phyloP scores from a whole-genome alignment of 2,797 vertebrate species.

The Syngnathus rostellatus region DNA sequence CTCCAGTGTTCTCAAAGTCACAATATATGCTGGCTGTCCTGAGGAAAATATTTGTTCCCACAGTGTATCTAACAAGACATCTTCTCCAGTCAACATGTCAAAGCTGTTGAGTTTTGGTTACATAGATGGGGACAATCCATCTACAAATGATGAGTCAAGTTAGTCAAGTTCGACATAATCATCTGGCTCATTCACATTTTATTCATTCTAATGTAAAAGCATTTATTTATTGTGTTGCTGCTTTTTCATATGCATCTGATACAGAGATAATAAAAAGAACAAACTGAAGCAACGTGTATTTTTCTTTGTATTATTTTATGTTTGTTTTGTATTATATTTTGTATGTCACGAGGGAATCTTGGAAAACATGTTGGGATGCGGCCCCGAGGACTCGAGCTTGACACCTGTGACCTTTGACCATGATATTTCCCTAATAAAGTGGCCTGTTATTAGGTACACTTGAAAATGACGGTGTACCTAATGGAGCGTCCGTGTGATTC shows the following conservation, averaged over 20 bases:
- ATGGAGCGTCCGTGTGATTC: too few relatives aligned
- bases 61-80: neutral
- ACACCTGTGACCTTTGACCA: too few relatives aligned
- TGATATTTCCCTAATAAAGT: too few relatives aligned
- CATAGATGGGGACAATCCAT: neutral
- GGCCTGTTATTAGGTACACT: too few relatives aligned
- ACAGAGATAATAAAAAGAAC: neutral
- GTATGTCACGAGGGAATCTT: too few relatives aligned
- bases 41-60: neutral
- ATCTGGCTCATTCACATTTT: neutral
- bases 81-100: constrained; percentile 5
- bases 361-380: too few relatives aligned
- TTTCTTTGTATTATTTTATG: too few relatives aligned
- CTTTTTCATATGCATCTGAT: neutral
- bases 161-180: neutral
- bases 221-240: neutral
- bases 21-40: neutral
- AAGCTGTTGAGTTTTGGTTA: constrained; percentile 9
- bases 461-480: too few relatives aligned
- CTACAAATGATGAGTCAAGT: neutral
- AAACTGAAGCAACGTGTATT: neutral
- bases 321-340: too few relatives aligned
- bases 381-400: too few relatives aligned
- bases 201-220: neutral
- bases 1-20: neutral